These are phyloP conservation scores for Dendrocincla fuliginosa DNA, from an alignment of 2,797 vertebrate species.

Conservation along the genomic window DNA sequence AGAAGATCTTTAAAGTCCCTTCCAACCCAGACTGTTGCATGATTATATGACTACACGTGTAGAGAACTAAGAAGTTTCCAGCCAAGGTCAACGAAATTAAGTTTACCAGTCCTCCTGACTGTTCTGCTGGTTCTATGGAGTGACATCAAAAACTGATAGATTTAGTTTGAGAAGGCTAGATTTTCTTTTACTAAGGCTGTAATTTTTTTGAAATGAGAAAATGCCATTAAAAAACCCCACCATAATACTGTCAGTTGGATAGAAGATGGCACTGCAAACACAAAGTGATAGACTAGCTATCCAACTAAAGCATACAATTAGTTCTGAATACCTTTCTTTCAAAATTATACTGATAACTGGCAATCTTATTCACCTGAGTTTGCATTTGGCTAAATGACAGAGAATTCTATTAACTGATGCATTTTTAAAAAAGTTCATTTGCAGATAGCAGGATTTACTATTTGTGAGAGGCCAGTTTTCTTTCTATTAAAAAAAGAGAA, in stretches of 20 bases:
- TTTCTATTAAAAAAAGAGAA: slow-evolving; percentile 39
- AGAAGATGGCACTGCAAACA: not conserved
- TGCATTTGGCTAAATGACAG: slow-evolving; percentile 54
- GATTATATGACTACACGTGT: not conserved
- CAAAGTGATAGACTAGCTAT: not conserved
- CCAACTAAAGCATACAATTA: slow-evolving; percentile 55
- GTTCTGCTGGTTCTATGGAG: not conserved
- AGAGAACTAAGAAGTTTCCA: not conserved
- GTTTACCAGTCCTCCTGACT: not conserved
- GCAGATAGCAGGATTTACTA: slow-evolving; percentile 45
- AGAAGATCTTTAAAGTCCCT: not conserved
- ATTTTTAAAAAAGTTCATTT: slow-evolving; percentile 2
- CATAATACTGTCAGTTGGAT: not conserved
- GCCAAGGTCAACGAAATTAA: not conserved
- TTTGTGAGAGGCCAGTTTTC: slow-evolving; percentile 11
- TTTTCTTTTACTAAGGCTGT: not conserved
- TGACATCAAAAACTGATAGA: not conserved
- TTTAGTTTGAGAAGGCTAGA: not conserved
- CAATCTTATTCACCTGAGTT: slow-evolving; percentile 56
- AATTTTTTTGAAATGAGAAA: not conserved
- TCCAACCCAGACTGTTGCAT: not conserved
- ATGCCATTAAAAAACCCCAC: not conserved
- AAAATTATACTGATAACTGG: slow-evolving; percentile 52
- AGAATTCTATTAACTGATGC: slow-evolving; percentile 51
- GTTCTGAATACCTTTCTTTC: slow-evolving; percentile 40